Base-by-base conservation (phyloP, 2,113 vertebrate species). In the Nesogale talazaci region DNA sequence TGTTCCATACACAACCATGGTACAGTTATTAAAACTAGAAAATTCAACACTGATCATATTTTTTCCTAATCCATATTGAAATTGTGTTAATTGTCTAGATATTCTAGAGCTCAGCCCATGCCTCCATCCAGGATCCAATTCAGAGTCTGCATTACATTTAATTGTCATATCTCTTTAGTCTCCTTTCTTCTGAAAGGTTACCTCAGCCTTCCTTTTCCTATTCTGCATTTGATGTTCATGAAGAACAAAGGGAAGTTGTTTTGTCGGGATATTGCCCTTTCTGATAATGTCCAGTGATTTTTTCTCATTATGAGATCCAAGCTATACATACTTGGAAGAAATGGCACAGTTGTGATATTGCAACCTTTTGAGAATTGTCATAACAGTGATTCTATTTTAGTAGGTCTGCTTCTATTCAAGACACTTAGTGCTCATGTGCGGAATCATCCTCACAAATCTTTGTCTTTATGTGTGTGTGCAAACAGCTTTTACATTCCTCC, bases 1-100 rank as follows among this genome's bases (percentile, higher is more conserved):
- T 52, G 46, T 52, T 52, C 46, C 46, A 52, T 52, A 52, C 10
- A 52, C 14, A 52, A 52, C 46, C 22, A 20, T 11, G 86, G 57
- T 77, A 91, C 16, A 95, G 79, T 93, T 65, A 80, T 90, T 90
- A 86, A 94, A 95, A 80, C n/a, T 1, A 57, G 4, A 89, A 80
- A 46, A 72, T 56, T 70, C 67, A 63, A 80, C 11, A 14, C 15
- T 11, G 10, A 2, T 3, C 40, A 22, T 46, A 42, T 29, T 84
- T 46, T 81, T 57, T 65, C 52, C 19, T 69, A 84, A 80, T 29
- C 65, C 78, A 42, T 63, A 67, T 81, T 92, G 29, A 81, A 14
- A 65, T 67, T 67, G 81, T 42, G 52, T 20, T 19, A 61, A 1
- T 34, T 90, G 3, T 91, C 42, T 76, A 34, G 81, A 2, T 40